Evolutionary conservation across 92 coral and sea anemone genomes (phyloP).

Genomic region (Anthopleura xanthogrammica): DNA sequence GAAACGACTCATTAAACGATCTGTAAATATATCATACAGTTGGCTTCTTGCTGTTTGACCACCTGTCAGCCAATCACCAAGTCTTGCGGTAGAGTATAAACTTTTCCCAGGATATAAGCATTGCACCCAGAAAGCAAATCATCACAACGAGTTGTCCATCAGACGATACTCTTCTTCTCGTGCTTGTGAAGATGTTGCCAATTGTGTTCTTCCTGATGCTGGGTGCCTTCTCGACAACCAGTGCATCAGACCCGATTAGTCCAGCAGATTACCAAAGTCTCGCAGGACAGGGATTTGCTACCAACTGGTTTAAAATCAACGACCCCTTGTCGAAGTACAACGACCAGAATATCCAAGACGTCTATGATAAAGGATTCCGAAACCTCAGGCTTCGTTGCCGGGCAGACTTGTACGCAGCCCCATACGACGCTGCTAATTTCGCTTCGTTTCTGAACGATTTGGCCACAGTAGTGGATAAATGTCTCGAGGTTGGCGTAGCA

Average conservation of each 20-base stretch:
- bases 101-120: too few species aligned
- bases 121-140: too few species aligned
- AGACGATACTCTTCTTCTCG: too few species aligned
- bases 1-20: too few species aligned
- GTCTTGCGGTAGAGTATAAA: too few species aligned
- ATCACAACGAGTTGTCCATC: too few species aligned
- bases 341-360: conserved; percentile 45
- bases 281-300: conserved; percentile 58
- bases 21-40: too few species aligned
- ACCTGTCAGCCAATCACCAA: too few species aligned
- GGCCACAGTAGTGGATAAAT: conserved; percentile 41
- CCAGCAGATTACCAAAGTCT: conserved; percentile 38
- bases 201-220: not conserved
- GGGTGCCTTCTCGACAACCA: not conserved
- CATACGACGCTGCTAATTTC: conserved; percentile 31
- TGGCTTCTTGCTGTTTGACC: too few species aligned
- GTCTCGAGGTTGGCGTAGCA: not conserved
- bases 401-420: conserved; percentile 41
- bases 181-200: not conserved
- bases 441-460: conserved; percentile 17
- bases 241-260: not conserved
- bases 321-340: conserved; percentile 42
- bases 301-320: conserved; percentile 61
- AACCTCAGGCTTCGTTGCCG: conserved; percentile 52
- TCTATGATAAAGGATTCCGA: conserved; percentile 39